A percentile compares a stretch with the other conserved stretches of the same genome.
phyloP scores from a whole-genome alignment of 2,888 invertebrate species.

The Cartodere bifasciata region DNA sequence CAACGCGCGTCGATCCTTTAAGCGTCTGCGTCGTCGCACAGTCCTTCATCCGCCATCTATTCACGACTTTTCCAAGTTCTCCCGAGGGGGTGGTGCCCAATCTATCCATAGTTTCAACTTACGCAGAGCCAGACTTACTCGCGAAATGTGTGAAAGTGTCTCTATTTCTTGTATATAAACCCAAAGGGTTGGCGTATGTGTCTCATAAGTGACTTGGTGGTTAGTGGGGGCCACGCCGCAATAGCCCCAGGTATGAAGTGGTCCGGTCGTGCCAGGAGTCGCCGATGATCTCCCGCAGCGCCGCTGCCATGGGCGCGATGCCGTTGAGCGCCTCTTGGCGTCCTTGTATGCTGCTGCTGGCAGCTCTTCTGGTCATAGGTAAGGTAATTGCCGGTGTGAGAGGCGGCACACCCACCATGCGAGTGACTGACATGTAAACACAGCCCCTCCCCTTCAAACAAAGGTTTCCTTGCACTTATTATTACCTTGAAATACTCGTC shows the following conservation, averaged over 20 bases:
- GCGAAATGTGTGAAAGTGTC: slow-evolving; percentile 26
- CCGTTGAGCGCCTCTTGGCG: slow-evolving; percentile 29
- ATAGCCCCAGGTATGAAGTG: slow-evolving; percentile 30
- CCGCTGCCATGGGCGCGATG: slow-evolving; percentile 26
- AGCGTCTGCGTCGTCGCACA: slow-evolving; percentile 8
- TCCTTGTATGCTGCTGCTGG: too few species aligned
- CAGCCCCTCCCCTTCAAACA: slow-evolving; percentile 34
- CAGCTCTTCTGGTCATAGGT: slow-evolving; percentile 32
- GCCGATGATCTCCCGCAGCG: slow-evolving; percentile 30
- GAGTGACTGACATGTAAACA: slow-evolving; percentile 35
- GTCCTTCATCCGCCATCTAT: slow-evolving; percentile 29
- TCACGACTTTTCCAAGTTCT: slow-evolving; percentile 24
- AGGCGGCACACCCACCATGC: slow-evolving; percentile 35
- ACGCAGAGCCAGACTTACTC: slow-evolving; percentile 28
- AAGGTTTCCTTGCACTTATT: too few species aligned
- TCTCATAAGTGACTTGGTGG: too few species aligned
- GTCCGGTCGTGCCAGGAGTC: slow-evolving; percentile 26
- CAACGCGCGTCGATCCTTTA: too few species aligned
- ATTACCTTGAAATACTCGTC: too few species aligned
- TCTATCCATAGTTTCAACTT: slow-evolving; percentile 15
- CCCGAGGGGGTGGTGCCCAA: slow-evolving; percentile 28
- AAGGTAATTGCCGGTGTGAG: too few species aligned
- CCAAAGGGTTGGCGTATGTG: too few species aligned
- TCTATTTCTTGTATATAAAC: slow-evolving; percentile 18
- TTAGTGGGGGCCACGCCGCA: too few species aligned